Conservation (phyloP, 2,113 vertebrate species). For the Leptobrachium leishanense region DNA sequence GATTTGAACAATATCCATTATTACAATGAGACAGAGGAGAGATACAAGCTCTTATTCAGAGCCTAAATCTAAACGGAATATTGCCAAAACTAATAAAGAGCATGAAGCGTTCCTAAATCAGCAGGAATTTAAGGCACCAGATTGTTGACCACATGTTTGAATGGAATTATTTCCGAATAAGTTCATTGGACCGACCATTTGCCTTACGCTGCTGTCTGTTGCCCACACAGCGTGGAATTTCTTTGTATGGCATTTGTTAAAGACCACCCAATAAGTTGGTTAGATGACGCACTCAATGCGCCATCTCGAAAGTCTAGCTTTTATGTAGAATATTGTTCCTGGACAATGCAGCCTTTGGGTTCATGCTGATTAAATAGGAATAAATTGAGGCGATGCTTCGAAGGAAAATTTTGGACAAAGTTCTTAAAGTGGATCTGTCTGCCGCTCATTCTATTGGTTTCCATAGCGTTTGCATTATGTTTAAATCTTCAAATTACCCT, state of each 20-base stretch:
- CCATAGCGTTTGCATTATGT: too few species aligned
- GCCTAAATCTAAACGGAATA: constrained; percentile 9
- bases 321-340: too few species aligned
- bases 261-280: constrained; percentile 29
- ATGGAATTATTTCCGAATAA: constrained; percentile 23
- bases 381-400: too few species aligned
- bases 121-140: constrained; percentile 3
- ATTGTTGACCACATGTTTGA: constrained; percentile 28
- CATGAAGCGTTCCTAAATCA: constrained; percentile 18
- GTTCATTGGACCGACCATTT: constrained; percentile 21
- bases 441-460: too few species aligned
- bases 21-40: constrained; percentile 2
- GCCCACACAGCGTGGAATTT: constrained; percentile 21
- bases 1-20: constrained; percentile 20
- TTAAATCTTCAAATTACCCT: too few species aligned
- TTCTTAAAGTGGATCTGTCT: too few species aligned
- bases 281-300: neutral
- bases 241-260: constrained; percentile 11
- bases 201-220: constrained; percentile 10
- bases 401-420: too few species aligned
- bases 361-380: too few species aligned
- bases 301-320: neutral
- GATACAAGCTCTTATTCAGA: neutral
- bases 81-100: constrained; percentile 28
- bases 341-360: too few species aligned